Percentiles rank a stretch among this genome's conserved stretches.
Evolutionary conservation across 2,888 invertebrate species (phyloP).

Genomic region (Hypsopygia costalis): DNA sequence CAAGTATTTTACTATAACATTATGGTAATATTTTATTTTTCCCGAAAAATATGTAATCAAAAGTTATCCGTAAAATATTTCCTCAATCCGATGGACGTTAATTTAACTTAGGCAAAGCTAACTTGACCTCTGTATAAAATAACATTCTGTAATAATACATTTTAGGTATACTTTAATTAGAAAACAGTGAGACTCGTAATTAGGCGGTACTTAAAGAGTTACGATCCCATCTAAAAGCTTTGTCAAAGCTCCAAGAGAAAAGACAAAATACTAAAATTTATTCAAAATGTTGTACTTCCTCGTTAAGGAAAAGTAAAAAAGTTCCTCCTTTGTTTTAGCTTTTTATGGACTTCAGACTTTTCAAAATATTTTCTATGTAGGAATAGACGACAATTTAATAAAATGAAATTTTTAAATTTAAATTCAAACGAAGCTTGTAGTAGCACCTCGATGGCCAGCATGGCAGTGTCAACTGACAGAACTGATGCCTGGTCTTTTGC

Average conservation of each 20-base stretch:
- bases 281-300: constrained; percentile 23
- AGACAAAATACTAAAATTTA: constrained; percentile 22
- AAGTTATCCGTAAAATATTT: no score
- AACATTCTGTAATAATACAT: constrained; percentile 22
- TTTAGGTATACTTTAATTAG: constrained; percentile 43
- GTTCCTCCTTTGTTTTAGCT: constrained; percentile 5
- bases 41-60: no score
- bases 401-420: no score
- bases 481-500: no score
- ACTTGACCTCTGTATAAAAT: constrained; percentile 5
- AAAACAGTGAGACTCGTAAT: constrained; percentile 48
- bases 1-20: no score
- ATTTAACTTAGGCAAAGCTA: background rate
- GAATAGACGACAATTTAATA: no score
- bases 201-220: constrained; percentile 53
- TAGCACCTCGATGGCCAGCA: no score
- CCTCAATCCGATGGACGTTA: background rate
- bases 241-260: constrained; percentile 15
- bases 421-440: no score
- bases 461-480: no score
- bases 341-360: background rate
- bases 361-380: no score
- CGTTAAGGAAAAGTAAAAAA: constrained; percentile 10
- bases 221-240: constrained; percentile 46
- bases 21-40: no score